These are phyloP conservation scores for Pseudomyrmex cubaensis DNA, from an alignment of 1,140 invertebrate species.

Conservation along the genomic window DNA sequence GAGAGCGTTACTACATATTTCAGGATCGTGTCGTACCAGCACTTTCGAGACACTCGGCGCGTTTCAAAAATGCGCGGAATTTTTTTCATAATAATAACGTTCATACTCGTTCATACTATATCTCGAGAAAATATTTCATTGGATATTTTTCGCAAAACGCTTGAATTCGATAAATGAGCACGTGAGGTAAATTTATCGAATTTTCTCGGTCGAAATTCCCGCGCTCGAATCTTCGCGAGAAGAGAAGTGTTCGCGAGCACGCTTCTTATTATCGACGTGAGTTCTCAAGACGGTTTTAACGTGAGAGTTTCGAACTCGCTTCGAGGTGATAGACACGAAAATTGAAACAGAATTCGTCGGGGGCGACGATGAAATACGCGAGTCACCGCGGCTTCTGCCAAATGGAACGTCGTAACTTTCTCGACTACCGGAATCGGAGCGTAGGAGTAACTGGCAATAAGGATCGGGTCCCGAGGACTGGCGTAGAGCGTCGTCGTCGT, in stretches of 20 bases:
- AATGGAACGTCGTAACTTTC: slow-evolving; percentile 74
- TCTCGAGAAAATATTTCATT: slow-evolving; percentile 20
- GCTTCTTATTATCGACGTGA: slow-evolving; percentile 49
- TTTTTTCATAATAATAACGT: slow-evolving; percentile 11
- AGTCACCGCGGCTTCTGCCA: slow-evolving; percentile 54
- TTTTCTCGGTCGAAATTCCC: slow-evolving; percentile 3
- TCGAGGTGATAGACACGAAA: slow-evolving; percentile 72
- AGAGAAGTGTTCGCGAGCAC: background rate
- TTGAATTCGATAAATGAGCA: slow-evolving; percentile 19
- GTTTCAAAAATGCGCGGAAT: background rate
- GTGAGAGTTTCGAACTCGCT: slow-evolving; percentile 53
- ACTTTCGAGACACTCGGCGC: background rate
- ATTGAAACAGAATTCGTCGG: slow-evolving; percentile 78
- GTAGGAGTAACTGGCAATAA: slow-evolving; percentile 53
- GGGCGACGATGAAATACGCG: slow-evolving; percentile 74
- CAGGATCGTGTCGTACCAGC: background rate
- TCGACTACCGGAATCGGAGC: slow-evolving; percentile 31
- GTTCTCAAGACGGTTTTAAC: slow-evolving; percentile 36
- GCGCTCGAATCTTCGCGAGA: background rate
- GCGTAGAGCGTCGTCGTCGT: slow-evolving; percentile 19
- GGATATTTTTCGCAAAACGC: background rate
- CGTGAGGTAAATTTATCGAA: slow-evolving; percentile 27
- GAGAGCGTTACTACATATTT: background rate
- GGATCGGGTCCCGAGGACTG: slow-evolving; percentile 29
- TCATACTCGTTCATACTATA: background rate